Conservation (phyloP, 2,888 invertebrate species). For the Glomeris marginata region DNA sequence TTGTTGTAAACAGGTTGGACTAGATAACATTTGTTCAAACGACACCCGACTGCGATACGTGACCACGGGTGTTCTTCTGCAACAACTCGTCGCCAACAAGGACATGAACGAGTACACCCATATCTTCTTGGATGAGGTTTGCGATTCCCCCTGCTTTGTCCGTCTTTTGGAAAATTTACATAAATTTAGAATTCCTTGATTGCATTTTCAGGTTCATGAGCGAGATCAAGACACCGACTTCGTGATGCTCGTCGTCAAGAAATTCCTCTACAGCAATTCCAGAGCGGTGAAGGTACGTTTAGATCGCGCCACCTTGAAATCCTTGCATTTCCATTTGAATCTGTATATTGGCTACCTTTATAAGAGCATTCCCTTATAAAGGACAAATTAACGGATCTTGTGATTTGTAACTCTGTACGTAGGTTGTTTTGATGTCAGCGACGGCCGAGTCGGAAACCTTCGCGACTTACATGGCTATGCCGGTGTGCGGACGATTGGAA, state of each 20-base stretch:
- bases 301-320: constrained; percentile 1
- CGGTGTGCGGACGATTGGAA: constrained; percentile 24
- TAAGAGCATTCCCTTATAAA: constrained; percentile 51
- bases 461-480: constrained; percentile 47
- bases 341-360: constrained; percentile 17
- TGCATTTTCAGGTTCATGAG: constrained; percentile 77
- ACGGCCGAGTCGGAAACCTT: constrained; percentile 64
- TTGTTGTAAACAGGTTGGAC: constrained; percentile 42
- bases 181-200: no score
- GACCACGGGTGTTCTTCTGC: constrained; percentile 76
- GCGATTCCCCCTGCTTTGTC: no score
- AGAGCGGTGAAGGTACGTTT: constrained; percentile 41
- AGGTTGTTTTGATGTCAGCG: constrained; percentile 74
- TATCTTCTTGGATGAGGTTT: constrained; percentile 68
- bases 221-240: constrained; percentile 86
- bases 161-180: no score
- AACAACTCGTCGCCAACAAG: constrained; percentile 54
- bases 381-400: no score
- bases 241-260: constrained; percentile 62
- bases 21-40: constrained; percentile 40
- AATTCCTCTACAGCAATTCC: constrained; percentile 52
- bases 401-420: no score
- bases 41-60: constrained; percentile 70
- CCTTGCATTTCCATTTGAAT: not conserved
- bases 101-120: constrained; percentile 67